Evolutionary conservation across 2,888 invertebrate species (phyloP), one percentile per base, ranked within the genome.

Genomic region (Cerceris ruficornis): DNA sequence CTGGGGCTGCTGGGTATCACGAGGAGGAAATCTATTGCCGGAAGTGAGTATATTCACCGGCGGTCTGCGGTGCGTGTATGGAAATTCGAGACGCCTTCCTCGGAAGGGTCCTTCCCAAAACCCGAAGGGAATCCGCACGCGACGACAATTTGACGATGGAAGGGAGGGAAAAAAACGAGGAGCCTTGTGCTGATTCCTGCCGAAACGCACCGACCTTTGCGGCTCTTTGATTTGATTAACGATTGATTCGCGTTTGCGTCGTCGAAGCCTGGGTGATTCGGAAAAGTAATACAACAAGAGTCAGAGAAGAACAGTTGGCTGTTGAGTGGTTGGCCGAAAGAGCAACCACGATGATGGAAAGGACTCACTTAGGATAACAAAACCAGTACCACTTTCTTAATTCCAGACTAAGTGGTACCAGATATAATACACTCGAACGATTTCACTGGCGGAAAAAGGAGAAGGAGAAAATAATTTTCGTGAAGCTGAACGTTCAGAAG

Each of bases 11-110:
- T 59, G 39, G 69, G 69, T 64, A 49, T 77, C 70, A 58, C 86
- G 85, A 84, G 88, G 87, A 87, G 89, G 87, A 91, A 92, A 92
- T 92, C 91, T 91, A 92, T 92, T 91, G 90, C 92, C 92, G 92
- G 92, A 91, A 91, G 91, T 89, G 90, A 89, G 88, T 92, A 90
- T 90, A 91, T 91, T 87, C 90, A 85, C 77, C 88, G 84, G 85
- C 86, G 88, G 87, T 88, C 88, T 86, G 86, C 86, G 86, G 88
- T 87, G 82, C 86, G 87, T 86, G 87, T 88, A 91, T 91, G 90
- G 91, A 91, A 91, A 91, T 91, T 90, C 87, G 85, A 88, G 86
- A 88, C 85, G 81, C 85, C 80, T 80, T 82, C 83, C 77, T 75
- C 78, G 80, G 74, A 77, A 82, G 80, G 74, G 81, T 75, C 82